A percentile compares a stretch with the other conserved stretches of the same genome.
These are phyloP conservation scores for Calidris pygmaea DNA, from an alignment of 2,113 vertebrate genomes.

Conservation along the genomic window DNA sequence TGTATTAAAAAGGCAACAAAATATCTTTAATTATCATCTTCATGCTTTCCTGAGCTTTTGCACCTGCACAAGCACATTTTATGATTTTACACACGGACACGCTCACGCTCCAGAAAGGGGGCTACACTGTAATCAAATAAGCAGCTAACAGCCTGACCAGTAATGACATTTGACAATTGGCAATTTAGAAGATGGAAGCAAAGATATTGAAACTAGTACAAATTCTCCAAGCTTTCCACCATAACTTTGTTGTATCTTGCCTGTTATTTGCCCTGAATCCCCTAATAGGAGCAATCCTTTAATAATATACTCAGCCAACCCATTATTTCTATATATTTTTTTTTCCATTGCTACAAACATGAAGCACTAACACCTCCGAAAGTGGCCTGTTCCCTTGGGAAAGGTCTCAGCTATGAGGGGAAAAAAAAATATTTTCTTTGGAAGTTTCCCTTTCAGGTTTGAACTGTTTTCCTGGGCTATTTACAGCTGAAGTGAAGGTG, in stretches of 20 bases:
- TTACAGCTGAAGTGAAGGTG: constrained; percentile 35
- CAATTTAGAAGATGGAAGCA: constrained; percentile 48
- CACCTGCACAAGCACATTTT: background rate
- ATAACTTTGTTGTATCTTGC: constrained; percentile 43
- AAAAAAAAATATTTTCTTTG: background rate
- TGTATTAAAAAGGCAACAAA: background rate
- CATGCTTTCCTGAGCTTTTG: background rate
- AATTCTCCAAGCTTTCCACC: constrained; percentile 22
- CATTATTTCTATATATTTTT: constrained; percentile 49
- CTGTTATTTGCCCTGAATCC: constrained; percentile 50
- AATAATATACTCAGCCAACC: constrained; percentile 25
- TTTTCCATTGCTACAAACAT: background rate
- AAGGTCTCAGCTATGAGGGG: background rate
- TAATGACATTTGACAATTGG: constrained; percentile 40
- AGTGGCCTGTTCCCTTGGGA: constrained; percentile 50
- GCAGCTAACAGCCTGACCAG: constrained; percentile 1
- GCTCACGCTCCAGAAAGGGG: background rate
- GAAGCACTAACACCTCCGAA: constrained; percentile 23
- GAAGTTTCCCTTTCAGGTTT: constrained; percentile 24
- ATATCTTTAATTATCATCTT: background rate
- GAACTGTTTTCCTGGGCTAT: constrained; percentile 42
- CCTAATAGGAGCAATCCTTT: constrained; percentile 35
- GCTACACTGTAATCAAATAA: background rate
- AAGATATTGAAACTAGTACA: constrained; percentile 46
- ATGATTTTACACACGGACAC: background rate